phyloP scores from a whole-genome alignment of 2,888 invertebrate genomes.

The Andrena haemorrhoa region DNA sequence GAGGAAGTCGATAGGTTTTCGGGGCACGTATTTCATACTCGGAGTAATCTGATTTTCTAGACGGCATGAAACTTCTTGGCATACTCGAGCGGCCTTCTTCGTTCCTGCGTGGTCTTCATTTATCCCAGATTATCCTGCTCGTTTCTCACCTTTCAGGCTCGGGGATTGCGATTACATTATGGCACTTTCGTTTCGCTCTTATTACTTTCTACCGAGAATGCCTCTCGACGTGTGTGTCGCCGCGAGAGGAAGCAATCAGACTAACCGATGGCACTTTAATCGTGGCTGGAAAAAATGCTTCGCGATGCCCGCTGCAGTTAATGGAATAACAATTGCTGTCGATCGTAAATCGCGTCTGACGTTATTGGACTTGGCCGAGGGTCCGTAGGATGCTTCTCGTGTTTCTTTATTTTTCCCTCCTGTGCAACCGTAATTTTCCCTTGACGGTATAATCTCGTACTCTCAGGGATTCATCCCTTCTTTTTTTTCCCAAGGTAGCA shows the following conservation, averaged over 20 bases:
- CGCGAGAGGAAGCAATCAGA: background rate
- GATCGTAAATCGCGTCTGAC: slow-evolving; percentile 14
- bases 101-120: slow-evolving; percentile 25
- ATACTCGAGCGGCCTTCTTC: background rate
- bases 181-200: slow-evolving; percentile 2
- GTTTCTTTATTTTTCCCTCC: background rate
- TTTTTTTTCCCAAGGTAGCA: background rate
- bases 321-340: background rate
- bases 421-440: slow-evolving; percentile 1
- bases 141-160: background rate
- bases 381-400: background rate
- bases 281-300: background rate
- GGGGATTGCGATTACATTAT: background rate
- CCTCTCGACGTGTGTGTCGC: background rate
- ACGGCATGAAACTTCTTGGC: slow-evolving; percentile 20
- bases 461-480: slow-evolving; percentile 28
- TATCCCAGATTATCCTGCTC: background rate
- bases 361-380: background rate
- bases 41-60: slow-evolving; percentile 51
- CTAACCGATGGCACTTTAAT: background rate
- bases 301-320: background rate
- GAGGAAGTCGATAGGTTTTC: slow-evolving; percentile 53
- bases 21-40: slow-evolving; percentile 59
- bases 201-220: background rate
- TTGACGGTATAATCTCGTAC: slow-evolving; percentile 29